phyloP scores from a whole-genome alignment of 2,888 invertebrate species.

The Tribolium freemani region DNA sequence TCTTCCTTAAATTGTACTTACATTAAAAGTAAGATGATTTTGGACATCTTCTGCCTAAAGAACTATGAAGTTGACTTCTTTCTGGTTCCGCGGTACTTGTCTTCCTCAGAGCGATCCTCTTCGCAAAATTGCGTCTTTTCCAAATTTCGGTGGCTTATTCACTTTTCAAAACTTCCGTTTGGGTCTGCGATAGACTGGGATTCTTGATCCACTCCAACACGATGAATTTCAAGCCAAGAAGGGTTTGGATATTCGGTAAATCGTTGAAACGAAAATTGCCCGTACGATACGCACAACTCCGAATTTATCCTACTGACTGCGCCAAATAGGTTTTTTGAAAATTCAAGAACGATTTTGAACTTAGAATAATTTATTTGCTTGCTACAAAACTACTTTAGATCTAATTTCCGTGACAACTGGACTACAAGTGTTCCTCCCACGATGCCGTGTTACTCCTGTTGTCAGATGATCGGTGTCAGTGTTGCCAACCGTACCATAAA shows the following conservation, averaged over 20 bases:
- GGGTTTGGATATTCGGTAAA: not conserved
- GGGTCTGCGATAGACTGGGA: not conserved
- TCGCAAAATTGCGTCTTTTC: not conserved
- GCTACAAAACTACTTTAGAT: too few species aligned
- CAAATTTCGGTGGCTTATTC: not conserved
- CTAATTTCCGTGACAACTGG: too few species aligned
- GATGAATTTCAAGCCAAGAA: not conserved
- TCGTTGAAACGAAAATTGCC: not conserved
- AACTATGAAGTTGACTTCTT: not conserved
- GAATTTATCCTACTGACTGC: not conserved
- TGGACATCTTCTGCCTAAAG: not conserved
- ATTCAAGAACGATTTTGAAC: not conserved
- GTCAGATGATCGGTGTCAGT: too few species aligned
- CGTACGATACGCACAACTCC: not conserved
- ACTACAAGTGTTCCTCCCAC: too few species aligned
- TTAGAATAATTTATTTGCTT: not conserved
- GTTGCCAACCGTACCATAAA: too few species aligned
- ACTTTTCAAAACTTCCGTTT: too few species aligned
- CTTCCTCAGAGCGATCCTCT: not conserved
- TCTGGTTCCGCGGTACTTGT: not conserved
- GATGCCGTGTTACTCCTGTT: too few species aligned
- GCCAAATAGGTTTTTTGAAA: not conserved
- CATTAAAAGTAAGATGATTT: not conserved
- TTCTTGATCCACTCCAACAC: not conserved
- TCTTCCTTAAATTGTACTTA: not conserved